Evolutionary conservation across 1,140 invertebrate genomes (phyloP), one percentile per base, ranked within the genome.

Genomic region (Druon quercuslanigerum): DNA sequence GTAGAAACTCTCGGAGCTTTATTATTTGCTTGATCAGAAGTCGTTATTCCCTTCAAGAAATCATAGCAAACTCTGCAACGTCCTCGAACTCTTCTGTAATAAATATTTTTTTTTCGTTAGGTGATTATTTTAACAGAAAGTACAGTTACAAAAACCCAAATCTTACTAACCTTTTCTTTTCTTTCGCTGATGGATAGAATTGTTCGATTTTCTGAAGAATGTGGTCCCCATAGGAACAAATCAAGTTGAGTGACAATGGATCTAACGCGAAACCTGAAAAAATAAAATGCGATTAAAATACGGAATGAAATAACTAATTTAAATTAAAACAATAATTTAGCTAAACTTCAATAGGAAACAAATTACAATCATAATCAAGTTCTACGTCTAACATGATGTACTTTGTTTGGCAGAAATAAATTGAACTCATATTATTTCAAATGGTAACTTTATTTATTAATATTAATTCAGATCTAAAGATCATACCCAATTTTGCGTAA

Each of bases 51-150:
- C 40, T 14, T 66, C n/a, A 66, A 66, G 8, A 7, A 40, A 33
- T 4, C 33, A n/a, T 40, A 66, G 25, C 60, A 66, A 16, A 66
- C 33, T 40, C 40, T 66, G 8, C 60, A 66, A 8, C 60, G 14
- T 14, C 60, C 25, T 40, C 60, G 60, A n/a, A 66, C 60, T 40
- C 60, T 66, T 66, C 25, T 66, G n/a, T 66, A 60, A 16, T 40
- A 60, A 60, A 60, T 7, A 33, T 2, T 60, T 33, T 54, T 33
- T 54, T 54, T 54, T 46, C 1, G 6, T 46, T 1, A 46, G 40
- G 11, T 46, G 40, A 46, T 46, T 46, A 46, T 46, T 46, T 46
- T 2, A 46, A 46, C 8, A 46, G 5, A 46, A 46, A 46, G 7
- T 8, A 9, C 40, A 46, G 7, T 11, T 9, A 46, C 4, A n/a